Conservation (phyloP, 2,113 vertebrate species). For the Drymodes brunneopygia region DNA sequence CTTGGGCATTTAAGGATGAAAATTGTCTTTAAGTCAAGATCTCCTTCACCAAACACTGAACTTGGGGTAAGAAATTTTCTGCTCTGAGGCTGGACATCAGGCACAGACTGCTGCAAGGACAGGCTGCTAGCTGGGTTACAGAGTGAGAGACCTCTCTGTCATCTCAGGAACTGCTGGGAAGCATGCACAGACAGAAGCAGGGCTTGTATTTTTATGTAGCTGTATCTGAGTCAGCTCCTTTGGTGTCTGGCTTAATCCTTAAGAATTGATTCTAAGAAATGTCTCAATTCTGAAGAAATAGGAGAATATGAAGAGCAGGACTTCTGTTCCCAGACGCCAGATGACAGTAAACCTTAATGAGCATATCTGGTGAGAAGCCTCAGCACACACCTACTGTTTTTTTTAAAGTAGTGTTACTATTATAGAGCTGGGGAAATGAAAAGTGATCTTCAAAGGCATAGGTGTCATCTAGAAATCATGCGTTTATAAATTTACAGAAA, state of each 20-base stretch:
- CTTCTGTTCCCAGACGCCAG: neutral
- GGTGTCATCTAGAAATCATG: neutral
- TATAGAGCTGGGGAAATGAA: neutral
- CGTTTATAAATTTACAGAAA: neutral
- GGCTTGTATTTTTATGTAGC: neutral
- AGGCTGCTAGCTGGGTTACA: neutral
- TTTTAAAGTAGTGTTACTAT: neutral
- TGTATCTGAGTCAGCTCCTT: neutral
- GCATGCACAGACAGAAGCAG: neutral
- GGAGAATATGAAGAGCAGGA: neutral
- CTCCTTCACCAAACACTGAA: neutral
- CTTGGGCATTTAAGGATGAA: neutral
- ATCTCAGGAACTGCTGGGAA: neutral
- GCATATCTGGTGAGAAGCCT: neutral
- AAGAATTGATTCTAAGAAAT: neutral
- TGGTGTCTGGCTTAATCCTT: neutral
- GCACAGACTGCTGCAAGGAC: neutral
- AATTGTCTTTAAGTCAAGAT: neutral
- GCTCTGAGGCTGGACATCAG: neutral
- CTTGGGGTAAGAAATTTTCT: neutral
- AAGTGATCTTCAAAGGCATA: neutral
- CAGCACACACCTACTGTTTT: accelerated
- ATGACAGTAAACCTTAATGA: neutral
- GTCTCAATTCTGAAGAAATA: neutral
- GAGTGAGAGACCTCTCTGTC: neutral